Evolutionary conservation across 2,888 invertebrate species (phyloP).

Genomic region (Eristalis tenax): DNA sequence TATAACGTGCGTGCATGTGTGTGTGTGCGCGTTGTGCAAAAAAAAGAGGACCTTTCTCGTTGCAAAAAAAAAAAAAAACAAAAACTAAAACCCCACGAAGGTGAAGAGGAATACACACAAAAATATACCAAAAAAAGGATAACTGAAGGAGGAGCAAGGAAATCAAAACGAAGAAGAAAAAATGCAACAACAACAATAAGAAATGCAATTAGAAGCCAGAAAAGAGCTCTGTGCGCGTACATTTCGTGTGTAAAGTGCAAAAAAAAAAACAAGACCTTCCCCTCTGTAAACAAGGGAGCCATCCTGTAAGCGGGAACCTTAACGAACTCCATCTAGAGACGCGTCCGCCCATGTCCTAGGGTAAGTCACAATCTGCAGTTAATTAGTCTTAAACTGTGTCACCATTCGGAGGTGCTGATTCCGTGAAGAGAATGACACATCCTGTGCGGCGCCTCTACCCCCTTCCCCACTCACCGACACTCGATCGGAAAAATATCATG

Average conservation of each 20-base stretch:
- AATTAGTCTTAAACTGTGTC: constrained; percentile 30
- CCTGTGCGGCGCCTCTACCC: not conserved
- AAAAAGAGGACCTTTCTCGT: constrained; percentile 1
- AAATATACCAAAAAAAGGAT: constrained; percentile 15
- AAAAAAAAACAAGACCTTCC: not conserved
- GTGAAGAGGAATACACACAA: constrained; percentile 9
- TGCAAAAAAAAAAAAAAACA: not conserved
- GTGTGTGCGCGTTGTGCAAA: constrained; percentile 39
- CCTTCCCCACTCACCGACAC: too few relatives aligned
- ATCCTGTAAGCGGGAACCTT: not conserved
- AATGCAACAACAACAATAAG: not conserved
- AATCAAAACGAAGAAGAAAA: constrained; percentile 10
- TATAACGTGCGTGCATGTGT: constrained; percentile 55
- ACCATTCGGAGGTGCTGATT: not conserved
- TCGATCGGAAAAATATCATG: not conserved
- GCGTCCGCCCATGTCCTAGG: constrained; percentile 21
- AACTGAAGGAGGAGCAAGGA: not conserved
- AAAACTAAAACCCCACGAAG: not conserved
- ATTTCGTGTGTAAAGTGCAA: not conserved
- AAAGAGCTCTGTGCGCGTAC: constrained; percentile 17
- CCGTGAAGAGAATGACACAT: not conserved
- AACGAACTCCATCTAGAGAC: constrained; percentile 1
- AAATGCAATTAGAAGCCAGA: constrained; percentile 42
- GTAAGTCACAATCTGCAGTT: constrained; percentile 35
- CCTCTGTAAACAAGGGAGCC: too few relatives aligned